phyloP scores from a whole-genome alignment of 1,140 invertebrate species.

The Tribolium madens region DNA sequence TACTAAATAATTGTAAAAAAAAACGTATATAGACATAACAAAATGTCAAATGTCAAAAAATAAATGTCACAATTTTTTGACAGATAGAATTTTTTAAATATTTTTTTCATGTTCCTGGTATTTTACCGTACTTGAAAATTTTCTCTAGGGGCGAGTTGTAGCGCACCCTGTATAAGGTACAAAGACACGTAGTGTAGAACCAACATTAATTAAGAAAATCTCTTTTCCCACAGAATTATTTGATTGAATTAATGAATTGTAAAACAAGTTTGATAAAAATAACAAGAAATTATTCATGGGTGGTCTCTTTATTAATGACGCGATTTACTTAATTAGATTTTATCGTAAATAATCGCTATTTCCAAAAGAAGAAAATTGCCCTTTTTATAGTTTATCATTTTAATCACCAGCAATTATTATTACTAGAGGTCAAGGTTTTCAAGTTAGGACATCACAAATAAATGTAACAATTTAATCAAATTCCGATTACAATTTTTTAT shows the following conservation, averaged over 20 bases:
- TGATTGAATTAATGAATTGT: no score
- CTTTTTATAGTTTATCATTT: neutral
- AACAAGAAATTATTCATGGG: neutral
- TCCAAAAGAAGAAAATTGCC: neutral
- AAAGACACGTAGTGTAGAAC: neutral
- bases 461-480: neutral
- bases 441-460: neutral
- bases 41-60: no score
- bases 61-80: no score
- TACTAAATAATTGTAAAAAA: no score
- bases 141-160: no score
- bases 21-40: no score
- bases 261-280: neutral
- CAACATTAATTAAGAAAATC: neutral
- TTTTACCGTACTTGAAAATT: no score
- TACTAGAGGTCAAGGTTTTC: neutral
- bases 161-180: neutral
- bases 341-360: neutral
- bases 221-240: no score
- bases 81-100: no score
- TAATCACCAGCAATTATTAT: neutral
- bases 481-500: neutral
- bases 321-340: neutral
- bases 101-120: no score
- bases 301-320: neutral